A percentile compares a stretch with the other conserved stretches of the same genome.
phyloP scores from a whole-genome alignment of 2,113 vertebrate species.

The Myotis davidii region DNA sequence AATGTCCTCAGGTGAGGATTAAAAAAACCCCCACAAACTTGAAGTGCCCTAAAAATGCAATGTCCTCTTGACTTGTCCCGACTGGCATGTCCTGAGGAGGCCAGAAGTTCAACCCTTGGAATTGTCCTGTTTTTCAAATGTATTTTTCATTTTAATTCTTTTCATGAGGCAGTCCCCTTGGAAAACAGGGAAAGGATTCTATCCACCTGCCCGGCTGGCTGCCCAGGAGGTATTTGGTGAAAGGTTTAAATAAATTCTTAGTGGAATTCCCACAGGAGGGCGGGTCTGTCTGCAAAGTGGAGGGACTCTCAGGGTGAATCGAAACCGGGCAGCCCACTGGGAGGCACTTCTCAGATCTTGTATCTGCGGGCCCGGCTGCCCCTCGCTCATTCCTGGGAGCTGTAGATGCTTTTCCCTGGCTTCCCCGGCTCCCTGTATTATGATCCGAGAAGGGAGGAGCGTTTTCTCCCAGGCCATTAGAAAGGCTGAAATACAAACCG shows the following conservation, averaged over 20 bases:
- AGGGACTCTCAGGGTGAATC: not conserved
- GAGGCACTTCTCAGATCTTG: too few species aligned
- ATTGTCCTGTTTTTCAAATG: not conserved
- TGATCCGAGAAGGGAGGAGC: not conserved
- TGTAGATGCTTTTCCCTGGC: not conserved
- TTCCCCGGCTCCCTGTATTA: not conserved
- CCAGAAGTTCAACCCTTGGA: too few species aligned
- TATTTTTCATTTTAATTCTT: not conserved
- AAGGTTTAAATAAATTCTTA: not conserved
- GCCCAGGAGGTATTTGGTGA: not conserved
- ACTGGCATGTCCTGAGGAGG: not conserved
- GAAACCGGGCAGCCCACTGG: not conserved
- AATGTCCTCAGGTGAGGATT: too few species aligned
- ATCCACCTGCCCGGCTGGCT: not conserved
- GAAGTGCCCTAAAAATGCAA: not conserved
- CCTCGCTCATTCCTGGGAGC: too few species aligned
- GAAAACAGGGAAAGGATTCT: not conserved
- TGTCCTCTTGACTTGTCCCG: not conserved
- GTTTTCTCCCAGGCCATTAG: not conserved
- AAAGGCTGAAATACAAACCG: not conserved
- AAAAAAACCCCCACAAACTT: too few species aligned
- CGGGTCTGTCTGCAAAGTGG: not conserved
- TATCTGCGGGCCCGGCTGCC: rapidly evolving
- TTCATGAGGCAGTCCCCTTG: not conserved
- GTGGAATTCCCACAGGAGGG: not conserved